These are phyloP conservation scores for Capitulum mitella DNA, from an alignment of 2,888 invertebrate genomes.

Conservation along the genomic window DNA sequence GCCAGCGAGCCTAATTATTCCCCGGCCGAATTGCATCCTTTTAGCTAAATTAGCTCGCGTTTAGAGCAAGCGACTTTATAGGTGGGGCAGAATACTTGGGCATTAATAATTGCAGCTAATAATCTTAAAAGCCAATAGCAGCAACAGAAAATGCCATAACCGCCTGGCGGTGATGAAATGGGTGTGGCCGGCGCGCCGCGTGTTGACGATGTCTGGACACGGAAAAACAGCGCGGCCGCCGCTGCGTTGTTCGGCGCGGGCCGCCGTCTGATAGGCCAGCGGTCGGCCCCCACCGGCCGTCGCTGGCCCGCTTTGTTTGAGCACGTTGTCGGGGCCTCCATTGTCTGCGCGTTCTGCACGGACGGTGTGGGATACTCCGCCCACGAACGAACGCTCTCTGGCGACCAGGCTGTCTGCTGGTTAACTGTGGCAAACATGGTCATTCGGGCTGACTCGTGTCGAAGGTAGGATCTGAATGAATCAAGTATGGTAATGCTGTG, in stretches of 20 bases:
- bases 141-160: constrained; percentile 9
- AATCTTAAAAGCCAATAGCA: constrained; percentile 24
- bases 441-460: too few relatives aligned
- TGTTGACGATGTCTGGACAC: background rate
- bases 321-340: too few relatives aligned
- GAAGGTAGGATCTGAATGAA: too few relatives aligned
- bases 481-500: too few relatives aligned
- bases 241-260: background rate
- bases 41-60: constrained; percentile 22
- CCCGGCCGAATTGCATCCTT: constrained; percentile 6
- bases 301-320: too few relatives aligned
- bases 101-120: constrained; percentile 25
- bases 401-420: too few relatives aligned
- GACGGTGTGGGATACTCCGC: too few relatives aligned
- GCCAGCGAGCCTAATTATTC: constrained; percentile 1
- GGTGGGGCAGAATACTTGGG: constrained; percentile 14
- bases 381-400: too few relatives aligned
- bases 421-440: too few relatives aligned
- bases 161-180: background rate
- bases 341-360: too few relatives aligned
- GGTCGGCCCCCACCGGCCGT: too few relatives aligned
- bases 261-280: background rate
- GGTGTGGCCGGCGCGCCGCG: background rate
- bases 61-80: constrained; percentile 12
- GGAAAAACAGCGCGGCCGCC: background rate